Evolutionary conservation across 2,888 invertebrate species (phyloP).

Genomic region (Kryphioiulus occultus): DNA sequence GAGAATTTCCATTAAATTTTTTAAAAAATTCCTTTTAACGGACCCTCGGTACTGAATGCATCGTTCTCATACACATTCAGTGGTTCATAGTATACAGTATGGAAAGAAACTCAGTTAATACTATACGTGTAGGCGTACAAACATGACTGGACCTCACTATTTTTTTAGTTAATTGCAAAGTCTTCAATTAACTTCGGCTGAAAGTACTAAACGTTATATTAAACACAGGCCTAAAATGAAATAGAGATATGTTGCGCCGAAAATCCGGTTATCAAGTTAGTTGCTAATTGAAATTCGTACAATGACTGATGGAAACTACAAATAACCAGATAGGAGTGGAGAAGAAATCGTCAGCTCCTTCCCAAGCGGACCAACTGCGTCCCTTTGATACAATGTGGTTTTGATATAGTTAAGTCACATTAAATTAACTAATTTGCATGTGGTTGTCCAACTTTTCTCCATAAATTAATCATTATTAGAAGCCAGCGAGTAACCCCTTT

Average conservation of each 20-base stretch:
- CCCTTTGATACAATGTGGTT: background rate
- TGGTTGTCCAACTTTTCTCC: slow-evolving; percentile 5
- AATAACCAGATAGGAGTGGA: background rate
- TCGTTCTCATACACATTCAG: too few relatives aligned
- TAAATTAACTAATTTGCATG: background rate
- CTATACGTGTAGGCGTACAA: too few relatives aligned
- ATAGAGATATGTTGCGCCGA: background rate
- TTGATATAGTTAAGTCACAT: slow-evolving; percentile 5
- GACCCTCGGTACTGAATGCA: too few relatives aligned
- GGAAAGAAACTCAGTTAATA: too few relatives aligned
- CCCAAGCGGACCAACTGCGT: background rate
- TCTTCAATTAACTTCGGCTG: background rate
- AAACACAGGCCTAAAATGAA: background rate
- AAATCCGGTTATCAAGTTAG: slow-evolving; percentile 5
- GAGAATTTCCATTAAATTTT: too few relatives aligned
- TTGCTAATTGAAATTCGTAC: background rate
- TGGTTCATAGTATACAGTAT: too few relatives aligned
- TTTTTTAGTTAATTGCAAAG: background rate
- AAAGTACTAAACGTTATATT: background rate
- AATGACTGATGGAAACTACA: slow-evolving; percentile 5
- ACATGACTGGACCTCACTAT: background rate
- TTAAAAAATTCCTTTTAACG: too few relatives aligned
- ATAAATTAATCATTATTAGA: background rate
- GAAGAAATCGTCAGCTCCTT: background rate
- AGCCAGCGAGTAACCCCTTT: background rate